Evolutionary conservation across 1,140 invertebrate species (phyloP).

Genomic region (Drosophila carrolli): DNA sequence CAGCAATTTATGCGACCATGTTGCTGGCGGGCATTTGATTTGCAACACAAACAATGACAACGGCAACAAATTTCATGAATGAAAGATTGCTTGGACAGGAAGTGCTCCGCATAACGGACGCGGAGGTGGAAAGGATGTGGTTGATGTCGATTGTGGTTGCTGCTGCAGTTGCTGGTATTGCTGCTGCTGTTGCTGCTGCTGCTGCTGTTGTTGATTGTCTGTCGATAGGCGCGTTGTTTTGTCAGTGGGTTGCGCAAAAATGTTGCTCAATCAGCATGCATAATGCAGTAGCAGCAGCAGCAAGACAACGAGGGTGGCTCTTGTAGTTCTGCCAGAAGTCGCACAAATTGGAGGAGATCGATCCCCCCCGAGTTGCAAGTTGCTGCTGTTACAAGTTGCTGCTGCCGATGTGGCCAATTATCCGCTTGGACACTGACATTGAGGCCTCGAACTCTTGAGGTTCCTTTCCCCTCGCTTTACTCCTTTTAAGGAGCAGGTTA

Average conservation of each 20-base stretch:
- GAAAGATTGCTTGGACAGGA: conserved; percentile 81
- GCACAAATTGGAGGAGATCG: conserved; percentile 52
- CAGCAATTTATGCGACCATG: conserved; percentile 75
- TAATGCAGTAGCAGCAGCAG: conserved; percentile 66
- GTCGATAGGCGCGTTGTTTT: conserved; percentile 81
- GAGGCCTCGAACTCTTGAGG: conserved; percentile 30
- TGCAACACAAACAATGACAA: conserved; percentile 83
- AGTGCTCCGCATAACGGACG: conserved; percentile 81
- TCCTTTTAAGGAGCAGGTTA: conserved; percentile 70
- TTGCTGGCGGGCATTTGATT: conserved; percentile 78
- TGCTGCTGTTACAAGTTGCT: conserved; percentile 15
- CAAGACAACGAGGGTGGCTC: conserved; percentile 64
- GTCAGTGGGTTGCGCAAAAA: conserved; percentile 81
- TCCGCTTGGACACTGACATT: conserved; percentile 65
- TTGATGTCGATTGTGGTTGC: conserved; percentile 43
- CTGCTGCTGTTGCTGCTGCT: conserved; percentile 14
- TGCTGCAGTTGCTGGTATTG: conserved; percentile 8
- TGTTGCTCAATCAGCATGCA: conserved; percentile 83
- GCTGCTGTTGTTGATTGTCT: conserved; percentile 72
- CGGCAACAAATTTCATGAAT: conserved; percentile 84
- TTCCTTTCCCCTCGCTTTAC: conserved; percentile 1
- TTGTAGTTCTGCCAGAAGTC: conserved; percentile 46
- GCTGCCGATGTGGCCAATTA: conserved; percentile 54
- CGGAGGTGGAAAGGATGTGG: conserved; percentile 83
- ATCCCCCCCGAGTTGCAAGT: conserved; percentile 22